Evolutionary conservation across 1,140 invertebrate genomes (phyloP).

Genomic region (Microplitis demolitor): DNA sequence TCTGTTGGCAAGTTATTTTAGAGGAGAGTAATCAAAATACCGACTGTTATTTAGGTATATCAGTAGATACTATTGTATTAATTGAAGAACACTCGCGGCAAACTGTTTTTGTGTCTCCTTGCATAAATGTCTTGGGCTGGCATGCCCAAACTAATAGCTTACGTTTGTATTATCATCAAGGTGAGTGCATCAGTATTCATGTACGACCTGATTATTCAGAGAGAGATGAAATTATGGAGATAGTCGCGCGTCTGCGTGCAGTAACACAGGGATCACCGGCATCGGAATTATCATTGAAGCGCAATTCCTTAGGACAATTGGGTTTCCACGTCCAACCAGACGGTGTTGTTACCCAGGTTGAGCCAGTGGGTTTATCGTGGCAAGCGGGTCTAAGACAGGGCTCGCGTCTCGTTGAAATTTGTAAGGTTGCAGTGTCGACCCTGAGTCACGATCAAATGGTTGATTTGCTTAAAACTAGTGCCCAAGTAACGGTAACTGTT

Average conservation of each 20-base stretch:
- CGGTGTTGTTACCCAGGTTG: conserved; percentile 93
- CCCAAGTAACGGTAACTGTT: conserved; percentile 82
- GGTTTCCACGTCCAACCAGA: conserved; percentile 97
- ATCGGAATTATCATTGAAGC: conserved; percentile 74
- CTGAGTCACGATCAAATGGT: conserved; percentile 93
- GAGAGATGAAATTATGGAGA: conserved; percentile 79
- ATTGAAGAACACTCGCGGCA: conserved; percentile 83
- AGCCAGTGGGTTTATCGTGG: conserved; percentile 84
- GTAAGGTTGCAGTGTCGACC: conserved; percentile 87
- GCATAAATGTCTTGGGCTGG: conserved; percentile 84
- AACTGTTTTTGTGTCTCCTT: conserved; percentile 86
- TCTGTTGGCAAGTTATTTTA: conserved; percentile 78
- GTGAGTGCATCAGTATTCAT: conserved; percentile 81
- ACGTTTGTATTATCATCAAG: conserved; percentile 78
- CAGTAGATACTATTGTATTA: conserved; percentile 83
- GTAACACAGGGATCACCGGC: conserved; percentile 77
- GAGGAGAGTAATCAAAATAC: conserved; percentile 73
- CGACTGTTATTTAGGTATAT: conserved; percentile 87
- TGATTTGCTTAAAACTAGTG: conserved; percentile 88
- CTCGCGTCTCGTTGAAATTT: conserved; percentile 90
- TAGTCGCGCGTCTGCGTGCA: conserved; percentile 72
- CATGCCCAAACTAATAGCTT: conserved; percentile 70
- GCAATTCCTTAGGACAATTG: conserved; percentile 84
- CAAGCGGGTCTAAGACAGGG: conserved; percentile 88
- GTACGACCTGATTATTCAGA: conserved; percentile 69